Evolutionary conservation across 2,113 vertebrate genomes (phyloP), one percentile per base, ranked within the genome.

Genomic region (Mystacornis crossleyi): DNA sequence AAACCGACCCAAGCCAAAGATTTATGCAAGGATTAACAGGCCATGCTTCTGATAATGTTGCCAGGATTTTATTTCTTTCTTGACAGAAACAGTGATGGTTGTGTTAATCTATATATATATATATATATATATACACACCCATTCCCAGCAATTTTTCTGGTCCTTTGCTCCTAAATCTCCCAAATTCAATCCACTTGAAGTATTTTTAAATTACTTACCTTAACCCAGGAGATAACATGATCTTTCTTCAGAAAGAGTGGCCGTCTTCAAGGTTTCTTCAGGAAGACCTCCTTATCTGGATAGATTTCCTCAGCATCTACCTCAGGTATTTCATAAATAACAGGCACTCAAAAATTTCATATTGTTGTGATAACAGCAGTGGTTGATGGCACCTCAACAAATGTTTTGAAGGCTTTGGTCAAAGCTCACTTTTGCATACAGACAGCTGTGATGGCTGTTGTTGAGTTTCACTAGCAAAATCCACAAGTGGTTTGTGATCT

Each of bases 401-500:
- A 58, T 17, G 17, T 73, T 93, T 79, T 67, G 55, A 75, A 84
- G 61, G 6, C 48, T 78, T 62, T 1, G 4, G 70, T 84, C 72
- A 78, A 87, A 94, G 42, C 29, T 33, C 48, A 48, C 0, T 40
- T 40, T 43, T 87, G 10, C 42, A 82, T 25, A n/a, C 78, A 82
- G 53, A 40, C 58, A 86, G 66, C 50, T 94, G 85, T 1, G 4
- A 65, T 8, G 72, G 28, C 58, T 88, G 74, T 43, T 66, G 72
- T 43, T 58, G 69, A 86, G 48, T 91, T 87, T 75, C 74, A 53
- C 50, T 20, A 69, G 33, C 18, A 75, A 91, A 95, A 82, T 53
- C 85, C 81, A 61, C 85, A 85, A 93, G 74, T 75, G 79, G 62
- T 91, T 94, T 94, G 25, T 72, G 88, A 90, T 61, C 62, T 81